These are phyloP conservation scores for Epinephelus fuscoguttatus DNA, from an alignment of 2,113 vertebrate species.

Conservation along the genomic window DNA sequence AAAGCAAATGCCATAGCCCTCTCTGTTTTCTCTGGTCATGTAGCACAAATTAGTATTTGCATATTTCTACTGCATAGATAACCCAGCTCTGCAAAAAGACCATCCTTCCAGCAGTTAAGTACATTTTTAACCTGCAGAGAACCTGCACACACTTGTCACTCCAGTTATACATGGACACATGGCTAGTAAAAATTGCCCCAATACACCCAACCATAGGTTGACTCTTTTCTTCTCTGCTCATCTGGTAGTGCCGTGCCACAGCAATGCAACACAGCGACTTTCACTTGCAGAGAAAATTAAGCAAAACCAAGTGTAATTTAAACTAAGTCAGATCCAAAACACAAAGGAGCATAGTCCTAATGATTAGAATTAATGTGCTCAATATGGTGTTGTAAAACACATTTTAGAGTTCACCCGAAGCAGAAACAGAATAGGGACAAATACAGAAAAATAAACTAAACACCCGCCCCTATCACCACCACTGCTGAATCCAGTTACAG, in stretches of 20 bases:
- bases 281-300: conserved; percentile 13
- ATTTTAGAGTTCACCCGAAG: conserved; percentile 28
- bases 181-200: background rate
- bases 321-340: conserved; percentile 23
- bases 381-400: conserved; percentile 41
- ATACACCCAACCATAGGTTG: background rate
- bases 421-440: conserved; percentile 1
- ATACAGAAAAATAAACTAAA: conserved; percentile 1
- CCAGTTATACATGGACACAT: background rate
- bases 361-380: conserved; percentile 52
- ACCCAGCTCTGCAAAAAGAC: too few species aligned
- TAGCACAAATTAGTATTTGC: too few species aligned
- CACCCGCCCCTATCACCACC: background rate
- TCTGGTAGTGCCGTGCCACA: background rate
- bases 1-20: too few species aligned
- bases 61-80: too few species aligned
- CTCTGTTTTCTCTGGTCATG: too few species aligned
- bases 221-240: conserved; percentile 10
- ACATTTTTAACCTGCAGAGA: background rate
- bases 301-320: conserved; percentile 34
- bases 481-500: conserved; percentile 9
- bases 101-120: too few species aligned
- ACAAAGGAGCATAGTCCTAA: conserved; percentile 12
- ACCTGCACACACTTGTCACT: background rate
- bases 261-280: background rate